Percentiles rank a stretch among this genome's conserved stretches.
These are phyloP conservation scores for Enteromius viviparus DNA, from an alignment of 2,797 vertebrate genomes.

Conservation along the genomic window DNA sequence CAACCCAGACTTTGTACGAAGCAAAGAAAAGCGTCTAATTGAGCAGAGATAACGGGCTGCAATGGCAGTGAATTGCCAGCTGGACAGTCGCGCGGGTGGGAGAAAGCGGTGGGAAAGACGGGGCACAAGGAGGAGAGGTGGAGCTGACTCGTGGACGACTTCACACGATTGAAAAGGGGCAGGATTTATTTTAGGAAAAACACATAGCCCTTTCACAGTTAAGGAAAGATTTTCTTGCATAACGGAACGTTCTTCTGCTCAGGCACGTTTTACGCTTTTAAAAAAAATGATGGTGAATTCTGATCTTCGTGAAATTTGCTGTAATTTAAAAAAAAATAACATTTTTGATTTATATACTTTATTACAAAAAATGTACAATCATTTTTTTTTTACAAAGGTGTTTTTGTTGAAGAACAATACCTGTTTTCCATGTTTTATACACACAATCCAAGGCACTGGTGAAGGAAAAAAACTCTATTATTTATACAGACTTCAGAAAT, in stretches of 20 bases:
- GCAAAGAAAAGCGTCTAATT: constrained; percentile 11
- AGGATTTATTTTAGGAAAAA: constrained; percentile 68
- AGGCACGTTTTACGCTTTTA: background rate
- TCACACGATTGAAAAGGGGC: constrained; percentile 63
- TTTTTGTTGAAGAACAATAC: constrained; percentile 32
- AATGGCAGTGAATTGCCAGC: constrained; percentile 70
- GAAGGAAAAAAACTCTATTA: background rate
- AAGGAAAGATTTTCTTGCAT: constrained; percentile 56
- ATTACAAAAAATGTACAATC: constrained; percentile 45
- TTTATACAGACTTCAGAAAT: background rate
- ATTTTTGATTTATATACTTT: constrained; percentile 42
- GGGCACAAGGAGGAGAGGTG: constrained; percentile 52
- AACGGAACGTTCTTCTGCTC: constrained; percentile 38
- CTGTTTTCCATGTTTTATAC: constrained; percentile 4
- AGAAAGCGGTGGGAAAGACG: constrained; percentile 16
- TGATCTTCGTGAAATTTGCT: background rate
- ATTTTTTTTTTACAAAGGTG: constrained; percentile 35
- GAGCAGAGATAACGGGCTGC: constrained; percentile 59
- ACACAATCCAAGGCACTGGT: constrained; percentile 11
- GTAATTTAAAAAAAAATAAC: too few relatives aligned
- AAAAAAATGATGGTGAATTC: background rate
- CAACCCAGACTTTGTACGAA: constrained; percentile 19
- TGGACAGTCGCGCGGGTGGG: constrained; percentile 63
- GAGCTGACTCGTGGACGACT: constrained; percentile 63
- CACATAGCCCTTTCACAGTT: constrained; percentile 78